Base-by-base conservation (phyloP, 2,797 vertebrate genomes). In the Thalassophryne amazonica region DNA sequence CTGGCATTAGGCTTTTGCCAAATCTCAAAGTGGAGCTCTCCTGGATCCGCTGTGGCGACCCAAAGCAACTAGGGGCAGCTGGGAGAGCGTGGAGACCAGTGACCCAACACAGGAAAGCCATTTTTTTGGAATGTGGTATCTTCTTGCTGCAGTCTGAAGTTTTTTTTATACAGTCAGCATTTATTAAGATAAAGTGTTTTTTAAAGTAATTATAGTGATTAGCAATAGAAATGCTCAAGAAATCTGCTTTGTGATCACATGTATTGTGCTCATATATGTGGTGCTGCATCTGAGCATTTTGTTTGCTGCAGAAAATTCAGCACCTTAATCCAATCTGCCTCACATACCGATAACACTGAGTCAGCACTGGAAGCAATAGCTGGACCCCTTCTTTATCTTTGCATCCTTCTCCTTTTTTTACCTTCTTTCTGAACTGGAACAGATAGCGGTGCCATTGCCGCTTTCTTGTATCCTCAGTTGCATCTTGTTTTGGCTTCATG, bases 261-360 rank as follows among this genome's bases (percentile, higher is more conserved):
- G 37, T 21, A 25, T 9, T 2, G 23, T 39, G 40, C 18, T 2
- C 5, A 14, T 17, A 6, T 29, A 18, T 41, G 24, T 22, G 14
- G 9, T 12, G 38, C 13, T 34, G 17, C 2, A 16, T 52, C 51
- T 21, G 27, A 34, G 55, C n/a, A n/a, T n/a, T n/a, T n/a, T 23
- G 17, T 32, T 47, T 72, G 45, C 62, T 34, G 57, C 42, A 12
- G 52, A 52, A 35, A 62, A 50, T 77, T 80, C 71, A 78, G 60
- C 70, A 74, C 69, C 64, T 82, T 76, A 74, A 76, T 84, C 69
- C 62, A 58, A 58, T 79, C 66, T 73, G 41, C 40, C 58, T 55
- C 30, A 59, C 55, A 50, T 30, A 58, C 48, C 34, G 46, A 78
- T 73, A 68, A 57, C 28, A 32, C 70, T 58, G 72, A 83, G 70